These are phyloP conservation scores for Crocallis elinguaria DNA, from an alignment of 2,888 invertebrate genomes.

Conservation along the genomic window DNA sequence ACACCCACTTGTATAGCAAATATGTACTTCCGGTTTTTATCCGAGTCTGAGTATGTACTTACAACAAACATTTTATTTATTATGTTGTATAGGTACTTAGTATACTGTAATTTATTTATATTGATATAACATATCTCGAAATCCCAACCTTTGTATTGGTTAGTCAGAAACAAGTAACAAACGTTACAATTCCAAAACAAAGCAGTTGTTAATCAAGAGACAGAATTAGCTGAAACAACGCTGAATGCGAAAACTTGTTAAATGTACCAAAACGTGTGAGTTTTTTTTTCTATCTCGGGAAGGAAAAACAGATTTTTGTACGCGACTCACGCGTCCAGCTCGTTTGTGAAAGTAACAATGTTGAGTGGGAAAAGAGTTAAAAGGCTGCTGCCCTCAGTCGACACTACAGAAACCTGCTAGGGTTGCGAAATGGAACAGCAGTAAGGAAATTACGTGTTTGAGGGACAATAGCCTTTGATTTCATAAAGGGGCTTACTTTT, in stretches of 20 bases:
- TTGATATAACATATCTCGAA: no score
- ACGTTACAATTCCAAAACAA: slow-evolving; percentile 9
- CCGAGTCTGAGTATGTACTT: no score
- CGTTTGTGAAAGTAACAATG: slow-evolving; percentile 80
- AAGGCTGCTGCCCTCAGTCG: slow-evolving; percentile 56
- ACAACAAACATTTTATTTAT: no score
- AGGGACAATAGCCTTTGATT: slow-evolving; percentile 9
- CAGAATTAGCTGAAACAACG: slow-evolving; percentile 33
- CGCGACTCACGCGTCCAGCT: slow-evolving; percentile 70
- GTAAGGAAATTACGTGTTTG: slow-evolving; percentile 26
- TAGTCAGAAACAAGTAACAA: neutral
- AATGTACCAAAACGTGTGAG: slow-evolving; percentile 43
- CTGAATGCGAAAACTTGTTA: slow-evolving; percentile 38
- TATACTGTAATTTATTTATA: no score
- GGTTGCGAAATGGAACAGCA: slow-evolving; percentile 22
- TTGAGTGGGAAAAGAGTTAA: slow-evolving; percentile 78
- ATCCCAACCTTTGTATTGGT: no score
- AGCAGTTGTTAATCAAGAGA: slow-evolving; percentile 28
- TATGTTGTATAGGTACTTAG: no score
- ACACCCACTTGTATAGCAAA: no score
- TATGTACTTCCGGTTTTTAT: no score
- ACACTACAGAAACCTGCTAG: slow-evolving; percentile 43
- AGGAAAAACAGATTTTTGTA: slow-evolving; percentile 65
- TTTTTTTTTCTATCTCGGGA: slow-evolving; percentile 47
- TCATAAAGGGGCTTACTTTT: neutral